Percentiles rank a stretch among this genome's conserved stretches.
phyloP scores from a whole-genome alignment of 2,797 vertebrate species.

The Lates japonicus region DNA sequence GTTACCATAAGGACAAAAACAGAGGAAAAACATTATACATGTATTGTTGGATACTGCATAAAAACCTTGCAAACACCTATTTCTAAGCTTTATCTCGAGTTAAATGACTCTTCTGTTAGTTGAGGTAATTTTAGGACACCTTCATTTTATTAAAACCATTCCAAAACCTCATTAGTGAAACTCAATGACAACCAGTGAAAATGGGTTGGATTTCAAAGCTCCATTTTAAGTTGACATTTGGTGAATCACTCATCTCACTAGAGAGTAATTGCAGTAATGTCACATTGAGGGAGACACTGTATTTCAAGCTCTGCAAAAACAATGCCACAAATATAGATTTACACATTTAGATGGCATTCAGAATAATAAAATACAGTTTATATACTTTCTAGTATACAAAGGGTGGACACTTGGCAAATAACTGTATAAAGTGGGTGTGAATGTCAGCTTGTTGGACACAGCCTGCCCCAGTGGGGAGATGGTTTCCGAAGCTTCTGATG shows the following conservation, averaged over 20 bases:
- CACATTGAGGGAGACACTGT: not conserved
- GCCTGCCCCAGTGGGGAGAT: too few species aligned
- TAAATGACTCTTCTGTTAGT: not conserved
- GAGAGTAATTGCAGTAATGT: not conserved
- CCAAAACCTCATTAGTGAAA: constrained; percentile 29
- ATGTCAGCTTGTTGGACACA: not conserved
- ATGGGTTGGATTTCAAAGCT: constrained; percentile 12
- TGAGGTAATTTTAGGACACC: not conserved
- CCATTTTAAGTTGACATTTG: constrained; percentile 36
- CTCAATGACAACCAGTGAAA: not conserved
- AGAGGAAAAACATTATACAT: not conserved
- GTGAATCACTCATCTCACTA: constrained; percentile 6
- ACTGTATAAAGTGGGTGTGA: not conserved
- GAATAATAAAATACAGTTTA: not conserved
- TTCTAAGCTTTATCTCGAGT: not conserved
- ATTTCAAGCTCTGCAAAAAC: not conserved
- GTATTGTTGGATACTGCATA: not conserved
- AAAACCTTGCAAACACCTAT: not conserved
- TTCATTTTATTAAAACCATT: constrained; percentile 11
- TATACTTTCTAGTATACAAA: too few species aligned
- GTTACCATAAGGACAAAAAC: not conserved
- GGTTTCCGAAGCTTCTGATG: too few species aligned
- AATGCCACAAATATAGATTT: not conserved
- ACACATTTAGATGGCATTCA: not conserved
- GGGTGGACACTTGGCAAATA: too few species aligned